Evolutionary conservation across 2,888 invertebrate species (phyloP), one percentile per base, ranked within the genome.

Genomic region (Fragum whitleyi): DNA sequence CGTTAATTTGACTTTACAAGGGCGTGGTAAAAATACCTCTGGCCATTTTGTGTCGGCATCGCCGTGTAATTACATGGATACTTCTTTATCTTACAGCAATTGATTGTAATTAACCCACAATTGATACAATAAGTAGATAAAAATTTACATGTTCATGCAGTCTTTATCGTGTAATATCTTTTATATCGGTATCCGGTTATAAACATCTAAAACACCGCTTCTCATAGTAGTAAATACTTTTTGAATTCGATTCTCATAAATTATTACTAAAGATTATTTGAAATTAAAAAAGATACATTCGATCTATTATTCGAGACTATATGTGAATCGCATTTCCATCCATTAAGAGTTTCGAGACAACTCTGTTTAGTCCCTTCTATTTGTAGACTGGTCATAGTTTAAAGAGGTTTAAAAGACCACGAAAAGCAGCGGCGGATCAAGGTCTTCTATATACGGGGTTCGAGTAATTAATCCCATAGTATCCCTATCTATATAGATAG

Each of bases 81-180:
- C 26, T 39, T 21, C 26, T 26, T 65, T 23, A 65, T 65, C 65
- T 9, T 9, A 14, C 21, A 65, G 7, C 65, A 42, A 65, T 65
- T 65, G 36, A 65, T n/a, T 21, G n/a, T n/a, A 65, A 65, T 65
- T 65, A 65, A 32, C 9, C 32, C 39, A 65, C 65, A n/a, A 42
- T 65, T 65, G 65, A 9, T 65, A 65, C 65, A 39, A 23, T 65
- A 65, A 65, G 32, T 65, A 36, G 65, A 42, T 32, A 42, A 65
- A 36, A 42, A 65, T 65, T 65, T 65, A 65, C 65, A 65, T 65
- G 65, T 65, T 36, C 65, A 65, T 39, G 42, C 42, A 7, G 36
- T 32, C n/a, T 39, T 39, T 42, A 65, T 65, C 65, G 5, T 47
- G 5, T 47, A 14, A 47, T 2, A 19, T n/a, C 19, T 19, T 47